A percentile compares a stretch with the other conserved stretches of the same genome.
Conservation (phyloP, 2,113 vertebrate species). For the Erinaceus europaeus region DNA sequence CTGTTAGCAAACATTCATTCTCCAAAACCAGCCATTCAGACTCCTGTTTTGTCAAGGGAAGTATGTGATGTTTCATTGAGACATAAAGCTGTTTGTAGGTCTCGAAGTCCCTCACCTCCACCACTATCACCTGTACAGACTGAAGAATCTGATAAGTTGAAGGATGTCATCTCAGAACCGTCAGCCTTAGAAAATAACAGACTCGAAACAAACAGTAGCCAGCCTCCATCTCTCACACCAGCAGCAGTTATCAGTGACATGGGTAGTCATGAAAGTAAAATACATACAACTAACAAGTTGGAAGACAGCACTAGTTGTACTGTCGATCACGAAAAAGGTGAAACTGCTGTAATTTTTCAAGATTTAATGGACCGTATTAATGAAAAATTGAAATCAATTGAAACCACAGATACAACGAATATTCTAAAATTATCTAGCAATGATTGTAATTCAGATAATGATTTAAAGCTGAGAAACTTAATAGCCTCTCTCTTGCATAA, state of each 20-base stretch:
- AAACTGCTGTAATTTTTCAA: slow-evolving; percentile 85
- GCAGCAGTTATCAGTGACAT: slow-evolving; percentile 79
- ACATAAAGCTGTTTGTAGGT: slow-evolving; percentile 74
- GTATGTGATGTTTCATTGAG: slow-evolving; percentile 69
- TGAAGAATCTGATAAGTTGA: slow-evolving; percentile 81
- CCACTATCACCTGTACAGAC: slow-evolving; percentile 89
- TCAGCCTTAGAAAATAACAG: slow-evolving; percentile 77
- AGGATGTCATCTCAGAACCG: slow-evolving; percentile 78
- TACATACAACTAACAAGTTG: slow-evolving; percentile 56
- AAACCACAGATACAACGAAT: slow-evolving; percentile 85
- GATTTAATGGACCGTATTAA: slow-evolving; percentile 92
- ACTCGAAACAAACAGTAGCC: slow-evolving; percentile 78
- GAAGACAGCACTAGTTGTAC: slow-evolving; percentile 59
- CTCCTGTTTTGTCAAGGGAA: slow-evolving; percentile 66
- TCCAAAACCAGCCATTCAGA: slow-evolving; percentile 63
- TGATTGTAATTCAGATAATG: slow-evolving; percentile 81
- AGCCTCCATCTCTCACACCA: slow-evolving; percentile 87
- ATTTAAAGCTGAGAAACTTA: slow-evolving; percentile 89
- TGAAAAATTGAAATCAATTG: slow-evolving; percentile 92
- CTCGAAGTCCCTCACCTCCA: slow-evolving; percentile 90
- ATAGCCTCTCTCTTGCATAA: slow-evolving; percentile 92
- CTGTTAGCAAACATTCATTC: slow-evolving; percentile 73
- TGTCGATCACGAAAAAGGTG: slow-evolving; percentile 75
- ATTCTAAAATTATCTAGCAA: slow-evolving; percentile 78
- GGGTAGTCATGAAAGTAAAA: slow-evolving; percentile 67